Conservation (phyloP, 2,113 vertebrate genomes). For the Petrocephalus zakoni region DNA sequence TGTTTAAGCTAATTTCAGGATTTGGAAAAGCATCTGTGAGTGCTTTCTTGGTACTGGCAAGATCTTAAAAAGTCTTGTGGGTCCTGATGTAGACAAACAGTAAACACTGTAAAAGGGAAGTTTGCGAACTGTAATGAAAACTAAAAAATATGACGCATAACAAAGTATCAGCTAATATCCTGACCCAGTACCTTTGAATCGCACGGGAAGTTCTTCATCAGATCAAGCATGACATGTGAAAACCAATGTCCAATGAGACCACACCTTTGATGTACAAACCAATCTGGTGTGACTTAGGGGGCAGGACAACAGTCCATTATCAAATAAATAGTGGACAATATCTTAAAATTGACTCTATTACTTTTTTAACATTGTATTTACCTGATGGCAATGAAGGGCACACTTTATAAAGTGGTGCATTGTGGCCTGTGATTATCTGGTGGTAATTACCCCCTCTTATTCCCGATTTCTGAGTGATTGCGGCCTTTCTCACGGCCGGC, state of each 20-base stretch:
- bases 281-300: not conserved
- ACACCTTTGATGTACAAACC: not conserved
- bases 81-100: too few relatives aligned
- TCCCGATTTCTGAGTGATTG: not conserved
- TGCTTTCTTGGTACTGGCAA: too few relatives aligned
- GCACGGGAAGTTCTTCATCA: too few relatives aligned
- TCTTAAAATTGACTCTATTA: not conserved
- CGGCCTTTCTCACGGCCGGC: not conserved
- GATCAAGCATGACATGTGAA: too few relatives aligned
- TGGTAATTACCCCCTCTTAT: not conserved
- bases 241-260: too few relatives aligned
- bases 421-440: not conserved
- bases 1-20: too few relatives aligned
- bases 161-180: too few relatives aligned
- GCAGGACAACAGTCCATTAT: not conserved
- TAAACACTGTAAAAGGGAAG: too few relatives aligned
- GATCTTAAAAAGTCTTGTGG: too few relatives aligned
- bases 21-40: too few relatives aligned
- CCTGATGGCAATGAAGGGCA: not conserved
- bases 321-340: not conserved
- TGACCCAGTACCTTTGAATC: not conserved
- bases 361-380: not conserved
- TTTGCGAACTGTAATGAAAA: too few relatives aligned
- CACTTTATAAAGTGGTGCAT: not conserved
- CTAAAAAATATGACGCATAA: too few relatives aligned